Percentiles rank a stretch among this genome's conserved stretches.
Evolutionary conservation across 2,113 vertebrate genomes (phyloP).

Genomic region (Tychaedon coryphoeus): DNA sequence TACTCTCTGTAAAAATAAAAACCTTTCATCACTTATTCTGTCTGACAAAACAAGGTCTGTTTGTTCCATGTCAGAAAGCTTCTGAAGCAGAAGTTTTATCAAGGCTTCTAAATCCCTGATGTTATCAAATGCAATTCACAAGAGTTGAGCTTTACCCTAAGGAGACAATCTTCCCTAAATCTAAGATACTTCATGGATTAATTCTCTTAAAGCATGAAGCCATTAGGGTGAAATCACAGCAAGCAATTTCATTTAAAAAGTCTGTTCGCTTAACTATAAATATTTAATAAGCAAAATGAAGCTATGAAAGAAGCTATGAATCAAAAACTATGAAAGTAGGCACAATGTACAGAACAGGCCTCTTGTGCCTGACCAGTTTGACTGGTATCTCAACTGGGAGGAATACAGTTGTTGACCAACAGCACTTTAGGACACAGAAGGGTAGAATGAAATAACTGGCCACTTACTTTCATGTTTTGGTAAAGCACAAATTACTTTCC

Average conservation of each 20-base stretch:
- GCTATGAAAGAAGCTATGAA: neutral
- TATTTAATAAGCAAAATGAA: neutral
- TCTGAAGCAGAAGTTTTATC: neutral
- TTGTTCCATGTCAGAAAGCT: neutral
- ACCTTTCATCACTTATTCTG: neutral
- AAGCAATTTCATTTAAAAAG: neutral
- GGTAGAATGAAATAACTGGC: neutral
- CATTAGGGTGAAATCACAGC: neutral
- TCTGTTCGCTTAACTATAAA: neutral
- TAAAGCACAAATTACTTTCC: slow-evolving; percentile 29
- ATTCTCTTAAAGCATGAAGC: neutral
- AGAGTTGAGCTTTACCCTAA: neutral
- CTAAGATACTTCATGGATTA: slow-evolving; percentile 2
- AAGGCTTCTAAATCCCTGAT: neutral
- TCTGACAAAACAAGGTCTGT: neutral
- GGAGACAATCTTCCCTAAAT: neutral
- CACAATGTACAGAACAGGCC: neutral
- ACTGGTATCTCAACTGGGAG: neutral
- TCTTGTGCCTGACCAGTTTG: neutral
- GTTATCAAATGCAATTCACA: neutral
- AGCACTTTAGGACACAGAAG: neutral
- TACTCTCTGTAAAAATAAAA: neutral
- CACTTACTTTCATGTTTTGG: slow-evolving; percentile 34
- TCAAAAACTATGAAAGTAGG: neutral
- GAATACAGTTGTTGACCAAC: neutral